Evolutionary conservation across 2,888 invertebrate genomes (phyloP), one percentile per base, ranked within the genome.

Genomic region (Incurvaria masculella): DNA sequence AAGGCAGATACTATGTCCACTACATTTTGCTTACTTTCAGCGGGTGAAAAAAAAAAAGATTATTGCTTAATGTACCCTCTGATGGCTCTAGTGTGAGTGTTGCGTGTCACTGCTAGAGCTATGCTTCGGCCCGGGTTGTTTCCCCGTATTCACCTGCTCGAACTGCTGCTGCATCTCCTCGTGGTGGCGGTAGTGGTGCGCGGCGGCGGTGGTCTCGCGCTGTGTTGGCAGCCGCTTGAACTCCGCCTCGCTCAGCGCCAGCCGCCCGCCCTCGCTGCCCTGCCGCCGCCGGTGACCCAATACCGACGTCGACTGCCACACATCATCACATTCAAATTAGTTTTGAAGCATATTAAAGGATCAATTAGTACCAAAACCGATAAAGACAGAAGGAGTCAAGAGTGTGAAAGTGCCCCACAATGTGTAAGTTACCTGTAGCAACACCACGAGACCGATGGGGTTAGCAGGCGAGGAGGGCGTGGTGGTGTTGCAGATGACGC

Each of bases 401-500:
- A 33, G 33, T 4, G 3, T n/a, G 4, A 4, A 4, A 33, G 33
- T 33, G 3, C 14, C 33, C 33, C 14, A 14, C 5, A 33, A 33
- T 33, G 6, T 33, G 11, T 14, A 26, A 44, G 4, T n/a, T 20
- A 87, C 86, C 73, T 88, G 89, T 51, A 96, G 84, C 47, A 97
- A 79, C 44, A 94, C 93, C 2, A 95, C 94, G 42, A 96, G 80
- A 0, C 96, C 96, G 67, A 97, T 88, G 1, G 92, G 91, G 64
- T 88, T 86, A 14, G 89, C 85, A 54, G 89, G 87, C 0, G 89
- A 89, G 61, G 93, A 91, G 18, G 93, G 87, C 27, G 91, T 87
- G 51, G 91, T 91, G 65, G 92, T 91, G 75, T 91, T 94, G 71
- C 97, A 97, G 59, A 97, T 97, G 53, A 94, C 95, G 76, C 97